Conservation (phyloP, 2,888 invertebrate species). For the Frankliniella fusca region DNA sequence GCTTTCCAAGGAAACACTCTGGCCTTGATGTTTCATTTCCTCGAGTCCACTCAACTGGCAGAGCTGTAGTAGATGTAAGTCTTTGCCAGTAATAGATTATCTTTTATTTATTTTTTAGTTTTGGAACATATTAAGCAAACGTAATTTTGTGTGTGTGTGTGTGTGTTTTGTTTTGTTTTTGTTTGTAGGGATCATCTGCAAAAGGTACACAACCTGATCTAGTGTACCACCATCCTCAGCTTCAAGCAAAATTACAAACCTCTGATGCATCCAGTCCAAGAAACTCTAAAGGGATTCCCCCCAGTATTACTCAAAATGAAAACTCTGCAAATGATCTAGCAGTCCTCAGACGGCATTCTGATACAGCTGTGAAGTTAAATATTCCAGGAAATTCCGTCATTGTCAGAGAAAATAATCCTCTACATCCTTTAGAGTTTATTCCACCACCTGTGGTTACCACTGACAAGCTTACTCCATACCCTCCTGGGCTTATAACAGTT, state of each 20-base stretch:
- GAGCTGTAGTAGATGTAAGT: not conserved
- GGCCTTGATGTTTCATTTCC: not conserved
- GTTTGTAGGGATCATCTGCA: not conserved
- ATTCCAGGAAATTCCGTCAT: not conserved
- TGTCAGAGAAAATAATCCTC: not conserved
- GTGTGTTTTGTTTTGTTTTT: not conserved
- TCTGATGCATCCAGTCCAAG: not conserved
- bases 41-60: not conserved
- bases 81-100: not conserved
- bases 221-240: not conserved
- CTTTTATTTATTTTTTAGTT: not conserved
- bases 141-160: too few relatives aligned
- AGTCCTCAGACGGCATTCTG: not conserved
- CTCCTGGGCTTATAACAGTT: not conserved
- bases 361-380: not conserved
- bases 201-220: not conserved
- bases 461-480: not conserved
- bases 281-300: not conserved
- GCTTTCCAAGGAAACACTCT: not conserved
- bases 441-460: not conserved
- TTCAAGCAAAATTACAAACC: not conserved
- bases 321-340: not conserved
- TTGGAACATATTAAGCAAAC: too few relatives aligned
- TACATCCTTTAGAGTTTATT: not conserved
- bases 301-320: not conserved